Percentiles rank a stretch among this genome's conserved stretches.
These are phyloP conservation scores for Orestias chungarensis DNA, from an alignment of 2,797 vertebrate genomes.

Conservation along the genomic window DNA sequence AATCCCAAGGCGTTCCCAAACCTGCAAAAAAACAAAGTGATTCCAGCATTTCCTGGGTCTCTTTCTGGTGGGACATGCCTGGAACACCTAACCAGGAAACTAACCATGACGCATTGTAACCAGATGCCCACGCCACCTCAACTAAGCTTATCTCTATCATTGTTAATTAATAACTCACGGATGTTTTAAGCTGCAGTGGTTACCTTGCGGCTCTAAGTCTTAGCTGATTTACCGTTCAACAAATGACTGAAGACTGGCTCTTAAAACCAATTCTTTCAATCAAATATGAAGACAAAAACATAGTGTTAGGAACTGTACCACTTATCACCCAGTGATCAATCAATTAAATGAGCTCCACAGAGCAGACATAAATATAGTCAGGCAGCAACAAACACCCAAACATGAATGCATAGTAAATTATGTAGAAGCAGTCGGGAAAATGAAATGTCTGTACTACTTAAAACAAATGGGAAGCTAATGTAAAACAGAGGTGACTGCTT, in stretches of 20 bases:
- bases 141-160: too few species aligned
- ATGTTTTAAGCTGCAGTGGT: neutral
- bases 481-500: conserved; percentile 10
- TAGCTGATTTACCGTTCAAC: neutral
- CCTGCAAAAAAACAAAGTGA: too few species aligned
- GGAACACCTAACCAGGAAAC: too few species aligned
- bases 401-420: neutral
- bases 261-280: neutral
- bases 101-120: too few species aligned
- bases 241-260: neutral
- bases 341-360: conserved; percentile 12
- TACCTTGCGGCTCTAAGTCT: neutral
- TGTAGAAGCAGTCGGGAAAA: conserved; percentile 9
- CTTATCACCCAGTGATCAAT: conserved; percentile 3
- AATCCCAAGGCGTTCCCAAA: too few species aligned
- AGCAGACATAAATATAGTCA: conserved; percentile 17
- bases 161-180: neutral
- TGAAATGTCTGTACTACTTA: conserved; percentile 13
- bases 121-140: too few species aligned
- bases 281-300: conserved; percentile 25
- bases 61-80: too few species aligned
- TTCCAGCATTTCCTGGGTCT: too few species aligned
- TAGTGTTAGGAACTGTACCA: neutral
- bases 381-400: neutral
- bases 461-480: neutral